phyloP scores from a whole-genome alignment of 1,140 invertebrate species.

The Ylistrum balloti region DNA sequence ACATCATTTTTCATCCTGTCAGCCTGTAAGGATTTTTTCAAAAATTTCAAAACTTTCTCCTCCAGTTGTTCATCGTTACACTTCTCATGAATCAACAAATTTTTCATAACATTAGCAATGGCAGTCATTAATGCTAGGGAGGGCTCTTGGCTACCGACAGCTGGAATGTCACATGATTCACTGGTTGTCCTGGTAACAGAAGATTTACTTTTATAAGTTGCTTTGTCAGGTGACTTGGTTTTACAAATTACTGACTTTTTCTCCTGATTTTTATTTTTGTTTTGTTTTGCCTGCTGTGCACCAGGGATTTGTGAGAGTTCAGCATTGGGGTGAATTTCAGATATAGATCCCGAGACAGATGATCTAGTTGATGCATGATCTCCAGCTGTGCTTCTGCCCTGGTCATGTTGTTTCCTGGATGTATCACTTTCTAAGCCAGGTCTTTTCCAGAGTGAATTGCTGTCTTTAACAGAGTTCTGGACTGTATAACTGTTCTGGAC shows the following conservation, averaged over 20 bases:
- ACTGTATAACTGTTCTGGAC: background rate
- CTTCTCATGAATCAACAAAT: background rate
- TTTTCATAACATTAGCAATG: conserved; percentile 7
- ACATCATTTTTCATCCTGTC: background rate
- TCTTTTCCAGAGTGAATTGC: background rate
- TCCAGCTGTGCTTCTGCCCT: background rate
- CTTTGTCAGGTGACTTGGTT: background rate
- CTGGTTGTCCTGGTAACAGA: background rate
- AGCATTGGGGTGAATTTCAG: background rate
- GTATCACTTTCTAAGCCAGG: background rate
- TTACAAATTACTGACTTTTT: background rate
- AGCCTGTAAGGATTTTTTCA: background rate
- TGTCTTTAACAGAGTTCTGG: background rate
- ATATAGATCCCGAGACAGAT: background rate
- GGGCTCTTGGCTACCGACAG: background rate
- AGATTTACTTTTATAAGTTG: background rate
- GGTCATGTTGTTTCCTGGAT: background rate
- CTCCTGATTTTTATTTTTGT: background rate
- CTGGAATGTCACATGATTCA: background rate
- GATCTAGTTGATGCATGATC: too few species aligned
- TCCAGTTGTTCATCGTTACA: background rate
- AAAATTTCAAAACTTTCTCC: background rate
- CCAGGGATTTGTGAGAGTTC: background rate
- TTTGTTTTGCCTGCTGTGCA: background rate
- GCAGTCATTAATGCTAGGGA: background rate